phyloP scores from a whole-genome alignment of 2,113 vertebrate species.

The Podarcis cretensis region DNA sequence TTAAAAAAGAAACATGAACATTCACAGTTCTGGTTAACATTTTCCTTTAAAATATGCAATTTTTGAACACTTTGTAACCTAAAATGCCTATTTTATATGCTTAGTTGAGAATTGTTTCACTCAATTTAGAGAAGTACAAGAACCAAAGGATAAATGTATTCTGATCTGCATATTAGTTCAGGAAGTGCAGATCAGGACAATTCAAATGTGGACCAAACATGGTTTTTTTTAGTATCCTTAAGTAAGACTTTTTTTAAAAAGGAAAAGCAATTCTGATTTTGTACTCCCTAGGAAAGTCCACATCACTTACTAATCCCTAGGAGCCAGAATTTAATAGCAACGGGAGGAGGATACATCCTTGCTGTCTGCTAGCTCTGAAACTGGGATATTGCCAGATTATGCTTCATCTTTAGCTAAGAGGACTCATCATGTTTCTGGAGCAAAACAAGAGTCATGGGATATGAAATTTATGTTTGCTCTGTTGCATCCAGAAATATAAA shows the following conservation, averaged over 20 bases:
- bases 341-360: slow-evolving; percentile 59
- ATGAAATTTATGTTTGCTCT: slow-evolving; percentile 57
- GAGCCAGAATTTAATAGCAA: slow-evolving; percentile 61
- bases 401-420: slow-evolving; percentile 63
- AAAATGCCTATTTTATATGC: too few relatives aligned
- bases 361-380: slow-evolving; percentile 52
- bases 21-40: too few relatives aligned
- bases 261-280: slow-evolving; percentile 43
- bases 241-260: slow-evolving; percentile 2
- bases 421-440: slow-evolving; percentile 51
- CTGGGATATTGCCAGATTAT: slow-evolving; percentile 67
- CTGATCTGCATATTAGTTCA: too few relatives aligned
- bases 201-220: too few relatives aligned
- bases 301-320: slow-evolving; percentile 63
- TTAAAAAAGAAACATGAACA: too few relatives aligned
- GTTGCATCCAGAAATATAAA: slow-evolving; percentile 49
- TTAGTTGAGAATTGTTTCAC: too few relatives aligned
- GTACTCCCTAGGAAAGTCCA: slow-evolving; percentile 37
- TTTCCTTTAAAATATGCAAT: too few relatives aligned
- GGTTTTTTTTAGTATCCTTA: not conserved
- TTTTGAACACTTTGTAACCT: too few relatives aligned
- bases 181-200: too few relatives aligned
- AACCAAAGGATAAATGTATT: too few relatives aligned
- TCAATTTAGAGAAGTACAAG: too few relatives aligned
- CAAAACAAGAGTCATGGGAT: slow-evolving; percentile 62